Evolutionary conservation across 2,797 vertebrate genomes (phyloP).

Genomic region (Ciconia nigra): DNA sequence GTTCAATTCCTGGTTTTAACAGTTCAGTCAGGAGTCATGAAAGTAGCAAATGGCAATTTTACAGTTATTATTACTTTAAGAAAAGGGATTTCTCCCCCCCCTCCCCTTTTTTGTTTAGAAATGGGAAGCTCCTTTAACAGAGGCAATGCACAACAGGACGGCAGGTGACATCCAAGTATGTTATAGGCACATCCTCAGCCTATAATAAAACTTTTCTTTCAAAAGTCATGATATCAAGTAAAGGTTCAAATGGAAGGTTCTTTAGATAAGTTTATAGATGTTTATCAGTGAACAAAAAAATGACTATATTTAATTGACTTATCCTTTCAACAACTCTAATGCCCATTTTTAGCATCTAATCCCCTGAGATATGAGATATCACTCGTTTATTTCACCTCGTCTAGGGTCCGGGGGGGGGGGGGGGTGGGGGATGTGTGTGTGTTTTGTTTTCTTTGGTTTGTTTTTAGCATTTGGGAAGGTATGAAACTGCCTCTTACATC

Average conservation of each 20-base stretch:
- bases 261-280: neutral
- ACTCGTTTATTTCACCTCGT: neutral
- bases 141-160: neutral
- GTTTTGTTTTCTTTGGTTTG: neutral
- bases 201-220: neutral
- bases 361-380: neutral
- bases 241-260: neutral
- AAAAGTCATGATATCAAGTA: neutral
- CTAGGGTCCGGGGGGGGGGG: neutral
- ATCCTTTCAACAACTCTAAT: neutral
- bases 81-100: neutral
- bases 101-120: neutral
- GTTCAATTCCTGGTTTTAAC: neutral
- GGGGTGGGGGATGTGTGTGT: neutral
- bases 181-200: neutral
- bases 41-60: neutral
- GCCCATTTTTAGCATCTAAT: neutral
- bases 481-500: neutral
- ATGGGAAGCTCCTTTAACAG: neutral
- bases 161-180: neutral
- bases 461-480: neutral
- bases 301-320: neutral
- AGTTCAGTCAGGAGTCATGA: neutral
- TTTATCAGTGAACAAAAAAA: neutral
- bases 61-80: neutral